Conservation (phyloP, 1,140 invertebrate species). For the Apis dorsata region DNA sequence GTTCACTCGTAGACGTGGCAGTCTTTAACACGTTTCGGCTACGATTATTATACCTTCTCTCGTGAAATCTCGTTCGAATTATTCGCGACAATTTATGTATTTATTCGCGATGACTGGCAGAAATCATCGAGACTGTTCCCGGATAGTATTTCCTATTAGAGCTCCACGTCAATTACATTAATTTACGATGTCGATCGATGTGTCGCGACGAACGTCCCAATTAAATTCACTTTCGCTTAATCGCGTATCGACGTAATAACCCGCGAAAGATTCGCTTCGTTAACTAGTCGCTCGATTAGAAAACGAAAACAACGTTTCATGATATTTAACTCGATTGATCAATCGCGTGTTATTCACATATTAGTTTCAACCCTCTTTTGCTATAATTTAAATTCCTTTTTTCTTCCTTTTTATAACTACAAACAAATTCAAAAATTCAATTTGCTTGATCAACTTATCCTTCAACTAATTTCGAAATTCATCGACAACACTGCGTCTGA, state of each 20-base stretch:
- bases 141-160: constrained; percentile 31
- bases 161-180: constrained; percentile 9
- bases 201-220: constrained; percentile 50
- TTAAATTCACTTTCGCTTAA: constrained; percentile 30
- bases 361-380: too few relatives aligned
- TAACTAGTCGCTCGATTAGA: not conserved
- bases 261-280: not conserved
- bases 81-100: not conserved
- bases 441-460: too few relatives aligned
- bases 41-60: not conserved
- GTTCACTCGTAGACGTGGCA: constrained; percentile 5
- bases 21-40: not conserved
- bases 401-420: too few relatives aligned
- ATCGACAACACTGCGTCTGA: too few relatives aligned
- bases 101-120: not conserved
- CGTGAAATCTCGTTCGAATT: not conserved
- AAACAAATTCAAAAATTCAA: too few relatives aligned
- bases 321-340: not conserved
- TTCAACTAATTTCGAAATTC: not conserved
- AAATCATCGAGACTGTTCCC: not conserved
- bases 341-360: not conserved
- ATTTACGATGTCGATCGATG: constrained; percentile 1
- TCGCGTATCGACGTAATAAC: not conserved
- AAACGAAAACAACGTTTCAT: not conserved
- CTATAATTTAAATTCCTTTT: too few relatives aligned